Conservation (phyloP, 2,113 vertebrate genomes). For the Addax nasomaculatus region DNA sequence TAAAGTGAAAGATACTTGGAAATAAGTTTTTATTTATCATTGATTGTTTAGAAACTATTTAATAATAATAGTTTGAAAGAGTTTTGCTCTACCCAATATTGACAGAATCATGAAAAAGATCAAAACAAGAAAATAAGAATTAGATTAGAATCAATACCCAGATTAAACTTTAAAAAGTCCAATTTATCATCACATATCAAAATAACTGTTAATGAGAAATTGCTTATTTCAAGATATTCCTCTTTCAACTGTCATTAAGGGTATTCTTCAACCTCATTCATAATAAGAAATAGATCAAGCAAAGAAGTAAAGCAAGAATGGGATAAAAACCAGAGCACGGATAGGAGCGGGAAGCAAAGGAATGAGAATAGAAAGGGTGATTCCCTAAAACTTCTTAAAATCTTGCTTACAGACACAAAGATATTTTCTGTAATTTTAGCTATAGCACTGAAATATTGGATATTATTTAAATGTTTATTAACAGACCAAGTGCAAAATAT, state of each 20-base stretch:
- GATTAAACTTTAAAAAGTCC: constrained; percentile 17
- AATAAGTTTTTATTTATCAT: constrained; percentile 8
- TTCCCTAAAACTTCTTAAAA: neutral
- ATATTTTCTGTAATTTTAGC: neutral
- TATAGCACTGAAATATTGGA: neutral
- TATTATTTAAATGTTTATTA: neutral
- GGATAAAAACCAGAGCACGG: neutral
- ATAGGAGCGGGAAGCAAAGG: neutral
- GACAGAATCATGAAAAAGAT: neutral
- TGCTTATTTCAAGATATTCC: neutral
- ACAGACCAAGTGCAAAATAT: neutral
- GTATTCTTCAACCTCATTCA: neutral
- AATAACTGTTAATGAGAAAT: neutral
- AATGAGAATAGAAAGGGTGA: neutral
- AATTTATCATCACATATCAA: constrained; percentile 9
- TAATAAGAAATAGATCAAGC: neutral
- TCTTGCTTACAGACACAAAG: neutral
- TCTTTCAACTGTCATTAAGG: neutral
- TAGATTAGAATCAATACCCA: neutral
- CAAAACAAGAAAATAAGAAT: constrained; percentile 15
- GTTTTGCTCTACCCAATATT: neutral
- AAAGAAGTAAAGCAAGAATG: neutral
- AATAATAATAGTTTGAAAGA: neutral
- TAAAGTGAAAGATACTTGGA: neutral
- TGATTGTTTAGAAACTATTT: neutral